Conservation (phyloP, 2,888 invertebrate species). For the Leucoptera coffeella region DNA sequence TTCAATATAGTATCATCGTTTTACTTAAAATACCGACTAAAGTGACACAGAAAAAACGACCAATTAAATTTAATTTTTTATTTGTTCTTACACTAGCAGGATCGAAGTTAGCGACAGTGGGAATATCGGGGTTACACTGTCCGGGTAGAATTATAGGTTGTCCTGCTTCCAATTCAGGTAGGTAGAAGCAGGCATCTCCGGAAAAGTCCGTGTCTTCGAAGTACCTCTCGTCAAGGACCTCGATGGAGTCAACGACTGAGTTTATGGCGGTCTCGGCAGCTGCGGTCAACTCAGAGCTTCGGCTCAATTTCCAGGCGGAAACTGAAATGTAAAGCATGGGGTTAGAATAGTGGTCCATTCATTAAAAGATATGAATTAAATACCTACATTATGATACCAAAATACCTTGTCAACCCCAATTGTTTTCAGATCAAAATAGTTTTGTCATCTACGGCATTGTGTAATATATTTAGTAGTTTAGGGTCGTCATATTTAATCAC, state of each 20-base stretch:
- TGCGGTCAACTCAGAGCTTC: constrained; percentile 12
- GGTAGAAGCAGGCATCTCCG: constrained; percentile 15
- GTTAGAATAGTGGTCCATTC: too few relatives aligned
- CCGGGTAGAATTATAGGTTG: constrained; percentile 22
- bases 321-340: constrained; percentile 14
- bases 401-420: too few relatives aligned
- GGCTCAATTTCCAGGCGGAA: constrained; percentile 24
- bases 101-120: constrained; percentile 17
- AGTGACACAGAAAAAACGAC: too few relatives aligned
- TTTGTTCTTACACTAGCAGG: constrained; percentile 15
- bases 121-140: constrained; percentile 17
- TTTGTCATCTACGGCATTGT: too few relatives aligned
- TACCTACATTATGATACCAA: too few relatives aligned
- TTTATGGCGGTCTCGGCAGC: constrained; percentile 12
- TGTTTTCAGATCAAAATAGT: too few relatives aligned
- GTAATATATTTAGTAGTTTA: too few relatives aligned
- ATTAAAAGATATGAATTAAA: too few relatives aligned
- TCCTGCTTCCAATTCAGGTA: constrained; percentile 19
- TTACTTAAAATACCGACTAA: too few relatives aligned
- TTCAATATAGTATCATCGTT: too few relatives aligned
- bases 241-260: constrained; percentile 11
- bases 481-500: too few relatives aligned
- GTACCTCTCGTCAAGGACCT: constrained; percentile 10
- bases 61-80: background rate
- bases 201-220: constrained; percentile 14